These are phyloP conservation scores for Sus scrofa DNA, from an alignment of 2,113 vertebrate genomes.

Conservation along the genomic window DNA sequence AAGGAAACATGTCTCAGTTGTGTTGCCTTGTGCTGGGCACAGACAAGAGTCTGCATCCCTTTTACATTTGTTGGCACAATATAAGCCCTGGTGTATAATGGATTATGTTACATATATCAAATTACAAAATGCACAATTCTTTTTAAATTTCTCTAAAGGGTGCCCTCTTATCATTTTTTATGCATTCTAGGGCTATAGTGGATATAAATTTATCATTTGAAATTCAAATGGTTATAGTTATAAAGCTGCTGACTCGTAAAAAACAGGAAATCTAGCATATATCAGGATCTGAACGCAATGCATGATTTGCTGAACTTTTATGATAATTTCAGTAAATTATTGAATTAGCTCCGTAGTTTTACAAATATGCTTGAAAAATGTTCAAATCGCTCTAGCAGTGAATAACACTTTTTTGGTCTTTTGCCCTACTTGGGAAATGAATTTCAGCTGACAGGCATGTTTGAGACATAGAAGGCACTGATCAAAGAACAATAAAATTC, in stretches of 20 bases:
- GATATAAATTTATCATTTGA: slow-evolving; percentile 95
- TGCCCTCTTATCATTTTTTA: slow-evolving; percentile 90
- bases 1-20: slow-evolving; percentile 27
- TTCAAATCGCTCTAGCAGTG: slow-evolving; percentile 69
- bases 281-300: slow-evolving; percentile 75
- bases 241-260: slow-evolving; percentile 95
- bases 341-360: slow-evolving; percentile 82
- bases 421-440: slow-evolving; percentile 68
- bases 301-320: slow-evolving; percentile 86
- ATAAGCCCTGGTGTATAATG: slow-evolving; percentile 78
- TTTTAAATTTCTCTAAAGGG: slow-evolving; percentile 84
- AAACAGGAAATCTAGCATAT: slow-evolving; percentile 87
- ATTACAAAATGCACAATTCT: slow-evolving; percentile 81
- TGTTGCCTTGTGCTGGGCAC: slow-evolving; percentile 11
- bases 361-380: slow-evolving; percentile 79
- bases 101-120: slow-evolving; percentile 83
- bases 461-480: slow-evolving; percentile 64
- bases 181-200: slow-evolving; percentile 88
- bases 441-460: slow-evolving; percentile 78
- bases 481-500: slow-evolving; percentile 74
- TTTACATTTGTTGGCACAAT: slow-evolving; percentile 55
- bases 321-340: slow-evolving; percentile 86
- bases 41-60: slow-evolving; percentile 5
- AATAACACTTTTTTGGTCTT: slow-evolving; percentile 68
- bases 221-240: slow-evolving; percentile 93